Evolutionary conservation across 2,888 invertebrate species (phyloP).

Genomic region (Lymantria monacha): DNA sequence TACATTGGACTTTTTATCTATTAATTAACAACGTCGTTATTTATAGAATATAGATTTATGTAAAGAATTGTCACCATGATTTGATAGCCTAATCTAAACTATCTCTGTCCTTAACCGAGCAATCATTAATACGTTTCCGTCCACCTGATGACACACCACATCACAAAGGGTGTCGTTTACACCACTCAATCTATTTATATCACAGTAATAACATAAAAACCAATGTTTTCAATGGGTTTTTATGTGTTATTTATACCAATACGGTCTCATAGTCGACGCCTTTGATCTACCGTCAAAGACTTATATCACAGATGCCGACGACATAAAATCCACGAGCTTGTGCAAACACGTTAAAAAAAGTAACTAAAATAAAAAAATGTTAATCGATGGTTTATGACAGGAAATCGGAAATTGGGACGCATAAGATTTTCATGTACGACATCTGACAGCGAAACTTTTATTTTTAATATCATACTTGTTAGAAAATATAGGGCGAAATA

Average conservation of each 20-base stretch:
- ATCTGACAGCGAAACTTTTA: slow-evolving; percentile 20
- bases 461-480: slow-evolving; percentile 5
- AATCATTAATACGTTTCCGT: neutral
- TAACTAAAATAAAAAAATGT: slow-evolving; percentile 34
- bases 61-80: no score
- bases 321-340: slow-evolving; percentile 43
- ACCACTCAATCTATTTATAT: slow-evolving; percentile 37
- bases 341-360: slow-evolving; percentile 44
- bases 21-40: no score
- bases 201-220: slow-evolving; percentile 34
- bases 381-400: slow-evolving; percentile 44
- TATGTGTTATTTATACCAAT: slow-evolving; percentile 77
- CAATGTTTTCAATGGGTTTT: slow-evolving; percentile 44
- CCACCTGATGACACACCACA: slow-evolving; percentile 5
- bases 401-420: slow-evolving; percentile 39
- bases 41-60: no score
- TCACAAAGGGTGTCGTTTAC: slow-evolving; percentile 19
- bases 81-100: no score
- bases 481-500: no score
- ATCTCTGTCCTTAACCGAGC: no score
- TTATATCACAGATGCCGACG: slow-evolving; percentile 41
- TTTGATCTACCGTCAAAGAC: slow-evolving; percentile 69
- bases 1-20: no score
- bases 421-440: slow-evolving; percentile 13
- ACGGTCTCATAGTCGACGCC: slow-evolving; percentile 63